Conservation (phyloP, 2,797 vertebrate genomes). For the Mormyrus proboscirostris region DNA sequence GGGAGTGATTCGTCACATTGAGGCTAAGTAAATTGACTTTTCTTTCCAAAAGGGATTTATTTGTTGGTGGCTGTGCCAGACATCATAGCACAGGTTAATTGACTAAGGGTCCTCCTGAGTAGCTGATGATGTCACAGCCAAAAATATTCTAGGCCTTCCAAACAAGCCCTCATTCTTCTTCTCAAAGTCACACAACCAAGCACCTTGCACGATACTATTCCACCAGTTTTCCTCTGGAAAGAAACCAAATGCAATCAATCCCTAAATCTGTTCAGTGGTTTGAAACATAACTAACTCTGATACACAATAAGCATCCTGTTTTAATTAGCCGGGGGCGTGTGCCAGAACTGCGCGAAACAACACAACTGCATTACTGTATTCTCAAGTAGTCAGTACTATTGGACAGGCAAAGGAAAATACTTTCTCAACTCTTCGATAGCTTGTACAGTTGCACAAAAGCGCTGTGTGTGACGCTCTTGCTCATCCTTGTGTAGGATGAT, state of each 20-base stretch:
- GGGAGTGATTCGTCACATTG: constrained; percentile 25
- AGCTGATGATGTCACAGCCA: constrained; percentile 46
- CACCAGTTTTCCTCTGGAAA: background rate
- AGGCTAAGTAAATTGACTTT: constrained; percentile 37
- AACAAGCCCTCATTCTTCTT: constrained; percentile 29
- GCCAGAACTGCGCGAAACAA: background rate
- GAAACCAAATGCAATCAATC: background rate
- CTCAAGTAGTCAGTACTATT: background rate
- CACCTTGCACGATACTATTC: background rate
- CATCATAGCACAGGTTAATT: constrained; percentile 54
- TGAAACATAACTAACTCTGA: background rate
- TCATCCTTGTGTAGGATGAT: background rate
- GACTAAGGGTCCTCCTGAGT: constrained; percentile 46
- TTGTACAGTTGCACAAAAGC: background rate
- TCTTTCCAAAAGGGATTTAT: constrained; percentile 42
- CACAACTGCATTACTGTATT: background rate
- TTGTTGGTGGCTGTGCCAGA: constrained; percentile 47
- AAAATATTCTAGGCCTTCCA: constrained; percentile 33
- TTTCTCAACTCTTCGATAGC: background rate
- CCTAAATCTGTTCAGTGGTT: background rate
- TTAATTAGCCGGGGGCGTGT: background rate
- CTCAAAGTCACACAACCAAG: constrained; percentile 10
- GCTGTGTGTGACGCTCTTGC: background rate
- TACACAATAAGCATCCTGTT: background rate
- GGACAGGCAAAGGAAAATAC: background rate